These are phyloP conservation scores for Nomia melanderi DNA, from an alignment of 1,140 invertebrate genomes.

Conservation along the genomic window DNA sequence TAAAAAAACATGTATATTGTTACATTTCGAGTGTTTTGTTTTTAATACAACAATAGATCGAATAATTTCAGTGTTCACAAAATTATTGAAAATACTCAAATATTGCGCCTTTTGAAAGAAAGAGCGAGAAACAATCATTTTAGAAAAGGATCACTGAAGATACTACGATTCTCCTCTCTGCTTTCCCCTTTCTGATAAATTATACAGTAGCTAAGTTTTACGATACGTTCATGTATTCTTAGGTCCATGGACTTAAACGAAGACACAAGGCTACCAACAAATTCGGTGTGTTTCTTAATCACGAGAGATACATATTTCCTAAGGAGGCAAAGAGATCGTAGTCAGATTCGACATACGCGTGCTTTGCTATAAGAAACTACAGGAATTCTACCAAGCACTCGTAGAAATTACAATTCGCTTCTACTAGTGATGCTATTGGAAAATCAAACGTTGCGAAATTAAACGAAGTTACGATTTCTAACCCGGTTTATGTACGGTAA, in stretches of 20 bases:
- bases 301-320: conserved; percentile 26
- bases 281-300: conserved; percentile 30
- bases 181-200: conserved; percentile 32
- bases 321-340: conserved; percentile 41
- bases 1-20: not conserved
- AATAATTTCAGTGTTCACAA: not conserved
- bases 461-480: conserved; percentile 20
- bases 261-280: conserved; percentile 29
- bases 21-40: conserved; percentile 3
- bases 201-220: conserved; percentile 38
- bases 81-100: conserved; percentile 35
- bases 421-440: conserved; percentile 13
- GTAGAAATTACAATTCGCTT: conserved; percentile 7
- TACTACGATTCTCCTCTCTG: conserved; percentile 26
- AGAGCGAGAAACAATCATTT: conserved; percentile 40
- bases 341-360: conserved; percentile 40
- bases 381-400: conserved; percentile 3
- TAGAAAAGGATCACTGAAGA: conserved; percentile 29
- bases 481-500: conserved; percentile 16
- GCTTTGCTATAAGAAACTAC: conserved; percentile 29
- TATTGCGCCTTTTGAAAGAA: conserved; percentile 32
- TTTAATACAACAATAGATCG: not conserved
- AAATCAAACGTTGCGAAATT: conserved; percentile 27
- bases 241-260: conserved; percentile 24
- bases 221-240: conserved; percentile 35